A percentile compares a stretch with the other conserved stretches of the same genome.
These are phyloP conservation scores for Cheirogaleus medius DNA, from an alignment of 2,113 vertebrate species.

Conservation along the genomic window DNA sequence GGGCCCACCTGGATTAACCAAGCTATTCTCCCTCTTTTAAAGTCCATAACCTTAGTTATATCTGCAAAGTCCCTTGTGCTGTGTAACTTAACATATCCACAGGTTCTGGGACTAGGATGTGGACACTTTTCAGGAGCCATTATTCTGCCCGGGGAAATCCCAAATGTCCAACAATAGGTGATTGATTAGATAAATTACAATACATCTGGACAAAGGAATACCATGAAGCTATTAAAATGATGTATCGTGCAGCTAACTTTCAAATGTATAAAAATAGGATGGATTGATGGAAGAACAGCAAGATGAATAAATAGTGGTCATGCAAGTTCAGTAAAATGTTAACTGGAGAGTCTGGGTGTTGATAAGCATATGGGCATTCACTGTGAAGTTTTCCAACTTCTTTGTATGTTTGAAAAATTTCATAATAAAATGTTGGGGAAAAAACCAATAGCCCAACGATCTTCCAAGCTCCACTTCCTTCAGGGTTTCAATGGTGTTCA, in stretches of 20 bases:
- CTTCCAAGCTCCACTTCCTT: not conserved
- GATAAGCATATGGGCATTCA: not conserved
- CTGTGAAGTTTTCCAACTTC: not conserved
- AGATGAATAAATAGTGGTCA: not conserved
- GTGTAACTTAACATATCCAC: not conserved
- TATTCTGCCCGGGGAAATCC: not conserved
- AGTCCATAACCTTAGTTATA: not conserved
- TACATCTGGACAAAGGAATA: not conserved
- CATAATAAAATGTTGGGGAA: not conserved
- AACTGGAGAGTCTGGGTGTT: not conserved
- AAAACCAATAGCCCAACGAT: not conserved
- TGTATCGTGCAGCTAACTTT: not conserved
- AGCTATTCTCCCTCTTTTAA: not conserved
- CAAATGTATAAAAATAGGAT: not conserved
- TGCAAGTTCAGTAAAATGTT: not conserved
- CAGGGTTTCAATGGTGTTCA: not conserved
- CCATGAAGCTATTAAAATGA: not conserved
- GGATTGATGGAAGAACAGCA: not conserved
- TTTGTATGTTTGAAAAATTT: not conserved
- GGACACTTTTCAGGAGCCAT: not conserved
- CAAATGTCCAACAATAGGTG: not conserved
- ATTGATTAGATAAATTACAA: not conserved
- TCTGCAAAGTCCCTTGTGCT: not conserved
- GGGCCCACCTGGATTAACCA: not conserved
- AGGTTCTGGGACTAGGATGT: not conserved